These are phyloP conservation scores for Cryptus viduatorius DNA, from an alignment of 2,888 invertebrate genomes.

Conservation along the genomic window DNA sequence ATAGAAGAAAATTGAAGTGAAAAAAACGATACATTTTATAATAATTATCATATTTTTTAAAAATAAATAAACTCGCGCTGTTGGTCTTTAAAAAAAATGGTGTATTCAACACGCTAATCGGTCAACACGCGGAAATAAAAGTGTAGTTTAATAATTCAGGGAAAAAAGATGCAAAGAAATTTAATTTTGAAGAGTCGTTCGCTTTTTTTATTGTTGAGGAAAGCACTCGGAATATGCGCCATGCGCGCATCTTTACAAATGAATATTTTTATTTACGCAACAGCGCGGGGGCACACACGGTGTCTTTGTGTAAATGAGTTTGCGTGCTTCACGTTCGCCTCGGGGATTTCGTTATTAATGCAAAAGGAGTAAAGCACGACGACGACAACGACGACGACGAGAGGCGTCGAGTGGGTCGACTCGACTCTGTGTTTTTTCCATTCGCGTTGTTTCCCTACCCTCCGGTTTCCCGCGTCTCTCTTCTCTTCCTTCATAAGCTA, in stretches of 20 bases:
- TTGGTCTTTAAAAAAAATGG: not conserved
- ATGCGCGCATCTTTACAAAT: not conserved
- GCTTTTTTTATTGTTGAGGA: not conserved
- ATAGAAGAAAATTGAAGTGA: too few relatives aligned
- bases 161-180: not conserved
- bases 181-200: not conserved
- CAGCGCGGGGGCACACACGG: not conserved
- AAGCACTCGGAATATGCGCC: not conserved
- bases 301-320: slow-evolving; percentile 49
- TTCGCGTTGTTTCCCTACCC: slow-evolving; percentile 33
- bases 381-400: slow-evolving; percentile 8
- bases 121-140: not conserved
- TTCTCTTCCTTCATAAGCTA: slow-evolving; percentile 8
- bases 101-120: not conserved
- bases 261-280: slow-evolving; percentile 4
- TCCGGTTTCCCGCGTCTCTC: not conserved
- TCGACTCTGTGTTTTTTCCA: slow-evolving; percentile 30
- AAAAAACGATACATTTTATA: too few relatives aligned
- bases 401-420: slow-evolving; percentile 33
- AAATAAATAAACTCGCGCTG: not conserved
- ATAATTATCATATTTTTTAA: too few relatives aligned
- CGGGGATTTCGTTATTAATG: slow-evolving; percentile 68
- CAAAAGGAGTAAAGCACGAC: slow-evolving; percentile 45
- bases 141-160: not conserved
- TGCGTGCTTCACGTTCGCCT: slow-evolving; percentile 38